phyloP scores from a whole-genome alignment of 2,113 vertebrate genomes.

The Oophaga pumilio region DNA sequence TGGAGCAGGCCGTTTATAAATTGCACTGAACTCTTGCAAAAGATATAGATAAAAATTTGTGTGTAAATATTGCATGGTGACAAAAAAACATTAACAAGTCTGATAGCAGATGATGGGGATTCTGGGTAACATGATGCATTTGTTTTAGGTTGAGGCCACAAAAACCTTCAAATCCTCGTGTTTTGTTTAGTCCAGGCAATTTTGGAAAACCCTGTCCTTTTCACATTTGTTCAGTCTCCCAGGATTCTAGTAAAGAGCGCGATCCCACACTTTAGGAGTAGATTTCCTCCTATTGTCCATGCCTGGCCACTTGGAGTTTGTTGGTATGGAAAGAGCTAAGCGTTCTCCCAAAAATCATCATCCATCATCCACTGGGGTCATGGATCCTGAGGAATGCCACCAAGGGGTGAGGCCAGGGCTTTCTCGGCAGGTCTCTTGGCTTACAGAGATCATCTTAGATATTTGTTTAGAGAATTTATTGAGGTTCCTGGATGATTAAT shows the following conservation, averaged over 20 bases:
- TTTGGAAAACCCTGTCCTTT: too few species aligned
- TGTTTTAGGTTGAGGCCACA: too few species aligned
- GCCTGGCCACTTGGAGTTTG: not conserved
- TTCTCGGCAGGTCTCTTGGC: not conserved
- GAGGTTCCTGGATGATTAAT: too few species aligned
- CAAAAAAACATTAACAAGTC: too few species aligned
- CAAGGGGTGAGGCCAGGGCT: not conserved
- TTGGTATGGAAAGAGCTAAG: not conserved
- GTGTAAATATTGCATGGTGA: not conserved
- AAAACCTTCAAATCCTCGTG: too few species aligned
- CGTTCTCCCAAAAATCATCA: not conserved
- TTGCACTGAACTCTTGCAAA: constrained; percentile 18
- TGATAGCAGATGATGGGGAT: not conserved
- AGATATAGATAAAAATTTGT: not conserved
- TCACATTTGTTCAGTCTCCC: not conserved
- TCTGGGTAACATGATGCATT: not conserved
- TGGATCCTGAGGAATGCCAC: not conserved
- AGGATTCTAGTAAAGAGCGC: constrained; percentile 15
- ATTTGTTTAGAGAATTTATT: too few species aligned
- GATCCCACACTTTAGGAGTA: constrained; percentile 9
- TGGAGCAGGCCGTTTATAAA: not conserved
- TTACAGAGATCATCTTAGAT: not conserved
- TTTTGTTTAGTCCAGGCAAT: too few species aligned
- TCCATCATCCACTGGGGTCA: constrained; percentile 38
- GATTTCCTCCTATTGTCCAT: constrained; percentile 30